Base-by-base conservation (phyloP, 2,888 invertebrate species). In the Calameuta pallipes region DNA sequence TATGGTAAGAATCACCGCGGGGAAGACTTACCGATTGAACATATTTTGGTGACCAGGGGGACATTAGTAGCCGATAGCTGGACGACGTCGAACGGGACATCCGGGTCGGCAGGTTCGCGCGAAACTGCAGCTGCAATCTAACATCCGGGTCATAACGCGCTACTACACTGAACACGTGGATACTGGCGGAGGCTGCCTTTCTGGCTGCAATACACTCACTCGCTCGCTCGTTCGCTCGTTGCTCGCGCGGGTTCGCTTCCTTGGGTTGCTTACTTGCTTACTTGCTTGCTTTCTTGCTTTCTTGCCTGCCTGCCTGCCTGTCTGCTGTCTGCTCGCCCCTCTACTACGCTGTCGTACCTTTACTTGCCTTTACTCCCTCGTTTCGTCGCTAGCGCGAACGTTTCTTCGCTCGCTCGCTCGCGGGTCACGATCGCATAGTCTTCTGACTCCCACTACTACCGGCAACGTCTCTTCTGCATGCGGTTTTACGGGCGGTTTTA, bases 141-240 rank as follows among this genome's bases (percentile, higher is more conserved):
- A 91, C 91, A 91, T 91, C 91, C 91, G 91, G 91, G 91, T 91
- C 91, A 91, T 91, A 91, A 91, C 91, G 91, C 91, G 91, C 90
- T 89, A 90, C 91, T 89, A 90, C 89, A 90, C 90, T 90, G 90
- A 91, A 90, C 91, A 91, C 91, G 91, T 91, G 91, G 91, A 90
- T 90, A 89, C 90, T 88, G 87, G 87, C 87, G 84, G 86, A 88
- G 87, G 89, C 86, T 87, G 88, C 86, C 88, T 88, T 88, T 88
- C 88, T 36, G 71, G 33, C 71, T 71, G 71, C 71, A 70, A 78
- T 41, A 69, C 75, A 75, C 78, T 78, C 77, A 74, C 74, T 77
- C 76, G 73, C 74, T 69, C 74, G 36, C 78, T 36, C 36, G 74
- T 41, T 36, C 77, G 73, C 75, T 75, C 78, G 74, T 41, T 36